phyloP scores from a whole-genome alignment of 2,113 vertebrate species.

The Todiramphus chloris region DNA sequence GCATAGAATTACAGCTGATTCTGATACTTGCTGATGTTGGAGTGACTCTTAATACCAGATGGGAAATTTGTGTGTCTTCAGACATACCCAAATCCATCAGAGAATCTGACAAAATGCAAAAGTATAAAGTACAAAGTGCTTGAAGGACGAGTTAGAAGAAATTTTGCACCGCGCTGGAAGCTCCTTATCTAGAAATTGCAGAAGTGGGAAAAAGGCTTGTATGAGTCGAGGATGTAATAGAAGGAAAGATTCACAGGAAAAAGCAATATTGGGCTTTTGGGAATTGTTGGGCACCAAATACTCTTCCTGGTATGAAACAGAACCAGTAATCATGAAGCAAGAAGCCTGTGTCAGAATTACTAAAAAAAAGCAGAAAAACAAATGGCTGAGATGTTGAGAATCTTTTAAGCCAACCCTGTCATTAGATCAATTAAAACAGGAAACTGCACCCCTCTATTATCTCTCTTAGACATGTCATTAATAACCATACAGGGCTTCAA shows the following conservation, averaged over 20 bases:
- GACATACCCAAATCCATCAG: background rate
- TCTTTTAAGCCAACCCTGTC: background rate
- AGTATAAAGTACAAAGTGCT: background rate
- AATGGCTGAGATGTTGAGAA: background rate
- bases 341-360: background rate
- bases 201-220: background rate
- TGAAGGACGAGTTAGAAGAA: background rate
- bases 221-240: background rate
- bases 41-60: background rate
- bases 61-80: background rate
- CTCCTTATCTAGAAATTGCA: background rate
- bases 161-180: fast-evolving
- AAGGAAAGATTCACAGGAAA: background rate
- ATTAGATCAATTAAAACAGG: background rate
- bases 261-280: background rate
- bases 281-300: background rate
- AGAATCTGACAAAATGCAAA: background rate
- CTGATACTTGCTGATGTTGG: background rate
- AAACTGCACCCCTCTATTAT: background rate
- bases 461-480: background rate
- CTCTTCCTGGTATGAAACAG: background rate
- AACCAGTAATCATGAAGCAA: background rate
- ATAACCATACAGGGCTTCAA: background rate
- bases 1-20: background rate
- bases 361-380: background rate